Evolutionary conservation across 2,113 vertebrate genomes (phyloP), one percentile per base, ranked within the genome.

Genomic region (Melanerpes aurifrons): DNA sequence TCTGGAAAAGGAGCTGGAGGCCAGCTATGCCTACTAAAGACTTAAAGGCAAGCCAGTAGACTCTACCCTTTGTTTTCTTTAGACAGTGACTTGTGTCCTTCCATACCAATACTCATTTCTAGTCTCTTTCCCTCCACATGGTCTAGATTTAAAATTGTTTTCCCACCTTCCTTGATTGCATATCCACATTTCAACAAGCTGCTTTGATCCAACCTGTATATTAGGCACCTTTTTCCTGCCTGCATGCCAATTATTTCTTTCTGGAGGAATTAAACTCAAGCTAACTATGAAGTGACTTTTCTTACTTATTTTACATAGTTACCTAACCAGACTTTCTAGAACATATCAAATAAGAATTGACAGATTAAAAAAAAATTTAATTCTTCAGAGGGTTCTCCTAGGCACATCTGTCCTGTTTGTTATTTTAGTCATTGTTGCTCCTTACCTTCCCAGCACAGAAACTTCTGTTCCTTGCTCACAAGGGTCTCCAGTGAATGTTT

Each of bases 401-500:
- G n/a, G 48, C 69, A 95, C 92, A 92, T 85, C 92, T 94, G 82
- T 83, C 82, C 37, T 63, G 53, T 10, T 64, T 56, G 63, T 95
- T 75, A 82, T 81, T 85, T 82, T 37, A 6, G 24, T 67, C 61
- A 32, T 16, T 11, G 19, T 22, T 56, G 18, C 12, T 93, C 57
- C 79, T 67, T 73, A 57, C 58, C 32, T 31, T 54, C 32, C 54
- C 14, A 69, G 71, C 8, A 4, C 67, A 78, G 68, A 67, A 91
- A 67, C 57, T 79, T 81, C 81, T 94, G 68, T 85, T 91, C 72
- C 75, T 76, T 73, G 57, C 64, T 86, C 72, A 63, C 40, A 53
- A 47, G 71, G 59, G 78, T 73, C 87, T 91, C 92, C 74, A 50
- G 45, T 89, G 82, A 72, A 43, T 47, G 69, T n/a, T 93, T 45